Base-by-base conservation (phyloP, 2,113 vertebrate genomes). In the Leucosticte australis region DNA sequence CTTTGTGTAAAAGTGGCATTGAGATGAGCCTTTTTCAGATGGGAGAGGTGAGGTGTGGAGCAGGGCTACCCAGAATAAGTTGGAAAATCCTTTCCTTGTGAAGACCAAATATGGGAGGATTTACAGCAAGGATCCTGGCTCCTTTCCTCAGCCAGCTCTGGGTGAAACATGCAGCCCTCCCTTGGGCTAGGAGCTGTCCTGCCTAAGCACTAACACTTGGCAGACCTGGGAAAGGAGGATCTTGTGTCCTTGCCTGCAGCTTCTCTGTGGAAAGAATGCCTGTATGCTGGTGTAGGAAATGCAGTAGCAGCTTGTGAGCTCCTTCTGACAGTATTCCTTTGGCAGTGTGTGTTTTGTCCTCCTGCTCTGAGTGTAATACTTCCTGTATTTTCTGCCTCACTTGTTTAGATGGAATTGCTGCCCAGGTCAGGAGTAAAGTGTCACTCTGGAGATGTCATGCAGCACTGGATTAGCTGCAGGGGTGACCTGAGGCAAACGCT, bases 401-500 rank as follows among this genome's bases (percentile, higher is more conserved):
- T 87, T 69, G 20, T 57, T 80, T 44, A 35, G 30, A 30, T 74
- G 27, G 56, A 69, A 44, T 41, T 88, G 53, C 47, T 83, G 56
- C n/a, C 47, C 37, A 75, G 69, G 69, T 53, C 47, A 57, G 79
- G 65, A 82, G 68, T 26, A 12, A 57, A 76, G 50, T 59, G 60
- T 80, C 18, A 1, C 60, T 90, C 39, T 57, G 17, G 50, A 77
- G 64, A 18, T 62, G 47, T 71, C 37, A 41, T 24, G 35, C 57
- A 87, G 62, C 26, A 8, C n/a, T 3, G 74, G 97, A 96, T 98
- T 98, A 95, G 98, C 94, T 8, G 97, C 97, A 1, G 98, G 98
- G 94, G 98, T 98, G 50, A 97, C 97, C 24, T 98, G 98, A 31
- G 98, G 98, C 70, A 79, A 57, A 59, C 47, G 35, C 94, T 98